These are phyloP conservation scores for Tromatobia lineatoria DNA, from an alignment of 2,888 invertebrate genomes.

Conservation along the genomic window DNA sequence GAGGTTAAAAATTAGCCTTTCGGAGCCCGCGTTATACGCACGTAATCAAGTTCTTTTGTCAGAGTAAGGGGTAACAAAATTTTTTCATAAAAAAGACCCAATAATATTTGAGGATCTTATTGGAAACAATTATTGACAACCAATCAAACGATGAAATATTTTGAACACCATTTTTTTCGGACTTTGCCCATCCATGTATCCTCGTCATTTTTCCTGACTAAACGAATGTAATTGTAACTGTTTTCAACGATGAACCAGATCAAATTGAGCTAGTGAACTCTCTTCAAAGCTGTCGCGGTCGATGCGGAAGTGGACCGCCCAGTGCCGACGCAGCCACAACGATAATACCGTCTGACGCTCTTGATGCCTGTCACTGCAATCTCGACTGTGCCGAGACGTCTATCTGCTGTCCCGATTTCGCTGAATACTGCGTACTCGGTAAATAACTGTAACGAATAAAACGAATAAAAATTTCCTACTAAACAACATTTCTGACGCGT, in stretches of 20 bases:
- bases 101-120: too few species aligned
- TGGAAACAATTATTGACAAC: too few species aligned
- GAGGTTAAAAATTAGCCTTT: too few species aligned
- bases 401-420: conserved; percentile 90
- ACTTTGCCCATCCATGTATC: neutral
- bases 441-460: conserved; percentile 68
- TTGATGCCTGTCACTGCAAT: conserved; percentile 88
- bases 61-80: too few species aligned
- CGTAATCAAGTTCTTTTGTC: too few species aligned
- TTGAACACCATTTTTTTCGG: too few species aligned
- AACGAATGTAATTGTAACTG: neutral
- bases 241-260: conserved; percentile 72
- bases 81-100: too few species aligned
- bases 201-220: neutral
- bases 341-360: conserved; percentile 59
- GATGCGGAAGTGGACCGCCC: conserved; percentile 76
- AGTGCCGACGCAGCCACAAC: conserved; percentile 68
- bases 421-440: conserved; percentile 87
- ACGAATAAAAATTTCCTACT: neutral
- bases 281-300: conserved; percentile 80
- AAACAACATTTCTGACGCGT: neutral
- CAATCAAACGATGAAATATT: too few species aligned
- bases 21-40: too few species aligned
- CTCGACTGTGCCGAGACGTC: conserved; percentile 86
- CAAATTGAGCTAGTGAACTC: conserved; percentile 81